These are phyloP conservation scores for Etheostoma nigrum DNA, from an alignment of 2,797 vertebrate genomes.

Conservation along the genomic window DNA sequence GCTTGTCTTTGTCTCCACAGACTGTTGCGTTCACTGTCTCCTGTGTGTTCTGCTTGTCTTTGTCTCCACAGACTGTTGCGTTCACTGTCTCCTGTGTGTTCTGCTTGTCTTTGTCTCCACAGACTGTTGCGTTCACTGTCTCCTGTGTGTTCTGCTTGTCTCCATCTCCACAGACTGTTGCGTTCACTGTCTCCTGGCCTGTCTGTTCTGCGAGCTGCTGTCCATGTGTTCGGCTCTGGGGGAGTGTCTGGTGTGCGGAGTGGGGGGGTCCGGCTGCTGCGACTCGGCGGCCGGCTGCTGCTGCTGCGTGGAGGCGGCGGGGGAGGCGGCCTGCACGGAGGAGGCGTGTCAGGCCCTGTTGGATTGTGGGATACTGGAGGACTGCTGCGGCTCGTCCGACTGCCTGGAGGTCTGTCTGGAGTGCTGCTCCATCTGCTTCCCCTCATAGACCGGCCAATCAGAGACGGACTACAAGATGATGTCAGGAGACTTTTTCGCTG, in stretches of 20 bases:
- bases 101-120: background rate
- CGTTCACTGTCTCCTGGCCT: conserved; percentile 86
- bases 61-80: too few relatives aligned
- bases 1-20: background rate
- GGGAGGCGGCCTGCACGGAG: conserved; percentile 67
- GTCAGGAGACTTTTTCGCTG: background rate
- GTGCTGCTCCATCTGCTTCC: conserved; percentile 89
- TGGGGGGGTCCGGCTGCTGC: conserved; percentile 68
- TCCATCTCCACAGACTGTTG: conserved; percentile 81
- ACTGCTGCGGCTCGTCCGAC: conserved; percentile 86
- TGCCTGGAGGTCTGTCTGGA: conserved; percentile 89
- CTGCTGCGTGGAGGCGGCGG: conserved; percentile 71
- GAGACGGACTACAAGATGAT: background rate
- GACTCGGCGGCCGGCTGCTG: conserved; percentile 69
- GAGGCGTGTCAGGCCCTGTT: conserved; percentile 78
- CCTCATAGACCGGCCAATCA: conserved; percentile 73
- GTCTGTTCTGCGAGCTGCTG: conserved; percentile 87
- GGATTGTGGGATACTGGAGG: conserved; percentile 85
- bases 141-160: background rate
- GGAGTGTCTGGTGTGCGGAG: conserved; percentile 80
- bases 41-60: background rate
- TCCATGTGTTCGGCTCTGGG: conserved; percentile 83
- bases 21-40: background rate
- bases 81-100: too few relatives aligned
- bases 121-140: conserved; percentile 14